Evolutionary conservation across 2,888 invertebrate species (phyloP).

Genomic region (Drosophila prostipennis): DNA sequence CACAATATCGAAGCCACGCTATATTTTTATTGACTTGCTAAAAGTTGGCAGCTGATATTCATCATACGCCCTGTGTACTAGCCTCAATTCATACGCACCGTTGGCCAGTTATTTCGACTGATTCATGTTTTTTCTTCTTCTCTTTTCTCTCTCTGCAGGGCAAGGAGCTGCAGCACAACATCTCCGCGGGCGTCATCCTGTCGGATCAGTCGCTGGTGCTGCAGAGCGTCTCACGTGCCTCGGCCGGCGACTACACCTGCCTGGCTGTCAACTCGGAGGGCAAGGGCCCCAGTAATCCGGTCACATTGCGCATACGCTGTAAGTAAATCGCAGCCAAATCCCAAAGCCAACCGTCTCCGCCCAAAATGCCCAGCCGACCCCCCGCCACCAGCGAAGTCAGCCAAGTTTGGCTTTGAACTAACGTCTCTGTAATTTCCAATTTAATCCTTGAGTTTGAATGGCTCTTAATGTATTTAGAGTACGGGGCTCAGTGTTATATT

Average conservation of each 20-base stretch:
- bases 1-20: not conserved
- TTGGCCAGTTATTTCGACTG: not conserved
- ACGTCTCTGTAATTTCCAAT: constrained; percentile 76
- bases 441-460: constrained; percentile 78
- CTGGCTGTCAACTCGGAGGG: constrained; percentile 94
- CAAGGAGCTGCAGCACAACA: constrained; percentile 92
- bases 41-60: not conserved
- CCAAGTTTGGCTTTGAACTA: constrained; percentile 68
- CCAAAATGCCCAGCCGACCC: not conserved
- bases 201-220: constrained; percentile 94
- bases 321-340: constrained; percentile 84
- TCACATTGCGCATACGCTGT: constrained; percentile 89
- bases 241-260: constrained; percentile 95
- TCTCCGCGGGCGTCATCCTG: constrained; percentile 91
- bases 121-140: not conserved
- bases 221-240: constrained; percentile 91
- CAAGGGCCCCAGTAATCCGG: constrained; percentile 90
- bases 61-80: not conserved
- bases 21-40: not conserved
- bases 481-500: constrained; percentile 30
- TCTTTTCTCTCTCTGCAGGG: constrained; percentile 85
- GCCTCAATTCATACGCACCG: not conserved
- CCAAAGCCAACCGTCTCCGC: not conserved
- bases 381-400: constrained; percentile 25
- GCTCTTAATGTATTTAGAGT: constrained; percentile 70